phyloP scores from a whole-genome alignment of 2,113 vertebrate species.

The Nesoenas mayeri region DNA sequence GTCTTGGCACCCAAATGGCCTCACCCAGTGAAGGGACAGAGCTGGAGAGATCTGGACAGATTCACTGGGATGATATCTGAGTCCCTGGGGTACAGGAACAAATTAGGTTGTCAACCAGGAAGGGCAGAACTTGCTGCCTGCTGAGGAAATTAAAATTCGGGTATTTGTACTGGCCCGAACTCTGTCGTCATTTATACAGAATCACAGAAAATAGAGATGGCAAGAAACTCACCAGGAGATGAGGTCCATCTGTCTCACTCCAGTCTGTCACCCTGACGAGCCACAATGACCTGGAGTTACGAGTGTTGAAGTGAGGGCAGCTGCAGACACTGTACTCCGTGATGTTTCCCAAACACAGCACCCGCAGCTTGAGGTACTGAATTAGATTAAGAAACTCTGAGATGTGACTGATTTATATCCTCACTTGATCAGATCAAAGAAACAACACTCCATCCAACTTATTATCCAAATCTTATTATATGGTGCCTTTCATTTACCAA shows the following conservation, averaged over 20 bases:
- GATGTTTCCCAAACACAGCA: neutral
- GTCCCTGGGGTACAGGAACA: neutral
- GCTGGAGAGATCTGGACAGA: neutral
- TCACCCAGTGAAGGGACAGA: neutral
- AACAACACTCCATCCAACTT: neutral
- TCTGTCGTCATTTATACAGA: neutral
- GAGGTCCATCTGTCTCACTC: neutral
- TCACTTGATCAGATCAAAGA: neutral
- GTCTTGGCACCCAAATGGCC: slow-evolving; percentile 3
- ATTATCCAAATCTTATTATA: neutral
- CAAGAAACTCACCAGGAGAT: neutral
- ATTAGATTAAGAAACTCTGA: neutral
- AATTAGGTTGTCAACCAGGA: neutral
- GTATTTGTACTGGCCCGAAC: neutral
- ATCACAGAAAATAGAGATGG: neutral
- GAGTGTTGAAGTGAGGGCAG: neutral
- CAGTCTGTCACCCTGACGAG: neutral
- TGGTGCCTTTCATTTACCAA: neutral
- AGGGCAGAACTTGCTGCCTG: neutral
- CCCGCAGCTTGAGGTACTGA: neutral
- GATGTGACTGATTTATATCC: neutral
- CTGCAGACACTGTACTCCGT: neutral
- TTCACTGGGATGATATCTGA: neutral
- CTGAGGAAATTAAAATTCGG: neutral
- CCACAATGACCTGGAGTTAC: neutral